Conservation (phyloP, 2,113 vertebrate genomes). For the Bos indicus region DNA sequence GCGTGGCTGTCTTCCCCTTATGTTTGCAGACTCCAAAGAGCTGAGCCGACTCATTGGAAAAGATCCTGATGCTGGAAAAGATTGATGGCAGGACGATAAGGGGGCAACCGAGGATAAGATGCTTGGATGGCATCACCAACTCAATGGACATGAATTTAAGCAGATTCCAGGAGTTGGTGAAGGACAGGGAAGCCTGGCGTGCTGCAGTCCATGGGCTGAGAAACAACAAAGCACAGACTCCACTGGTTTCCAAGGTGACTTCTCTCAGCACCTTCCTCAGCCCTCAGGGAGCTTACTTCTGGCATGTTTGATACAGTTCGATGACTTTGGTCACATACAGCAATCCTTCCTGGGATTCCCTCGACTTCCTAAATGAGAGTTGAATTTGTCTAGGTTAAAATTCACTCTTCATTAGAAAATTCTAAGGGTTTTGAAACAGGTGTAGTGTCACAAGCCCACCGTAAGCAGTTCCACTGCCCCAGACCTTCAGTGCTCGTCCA, state of each 20-base stretch:
- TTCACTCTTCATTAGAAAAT: background rate
- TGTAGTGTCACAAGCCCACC: no score
- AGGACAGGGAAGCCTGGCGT: background rate
- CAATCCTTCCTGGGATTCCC: background rate
- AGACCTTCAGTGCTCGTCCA: fast-evolving
- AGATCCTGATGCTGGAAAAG: background rate
- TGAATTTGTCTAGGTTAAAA: background rate
- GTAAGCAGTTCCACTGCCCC: background rate
- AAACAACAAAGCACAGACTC: background rate
- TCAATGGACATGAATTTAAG: background rate
- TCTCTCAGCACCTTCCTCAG: background rate
- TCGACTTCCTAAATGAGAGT: background rate
- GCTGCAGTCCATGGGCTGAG: background rate
- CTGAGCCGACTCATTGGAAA: background rate
- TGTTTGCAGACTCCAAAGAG: background rate
- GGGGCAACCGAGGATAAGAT: background rate
- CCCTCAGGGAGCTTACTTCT: background rate
- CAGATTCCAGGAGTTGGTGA: background rate
- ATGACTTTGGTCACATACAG: background rate
- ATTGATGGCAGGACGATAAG: background rate
- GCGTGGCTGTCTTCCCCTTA: background rate
- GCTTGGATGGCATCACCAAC: background rate
- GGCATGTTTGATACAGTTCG: fast-evolving
- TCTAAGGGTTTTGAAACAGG: background rate
- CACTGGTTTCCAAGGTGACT: background rate